phyloP scores from a whole-genome alignment of 2,797 vertebrate genomes.

The Otus scops region DNA sequence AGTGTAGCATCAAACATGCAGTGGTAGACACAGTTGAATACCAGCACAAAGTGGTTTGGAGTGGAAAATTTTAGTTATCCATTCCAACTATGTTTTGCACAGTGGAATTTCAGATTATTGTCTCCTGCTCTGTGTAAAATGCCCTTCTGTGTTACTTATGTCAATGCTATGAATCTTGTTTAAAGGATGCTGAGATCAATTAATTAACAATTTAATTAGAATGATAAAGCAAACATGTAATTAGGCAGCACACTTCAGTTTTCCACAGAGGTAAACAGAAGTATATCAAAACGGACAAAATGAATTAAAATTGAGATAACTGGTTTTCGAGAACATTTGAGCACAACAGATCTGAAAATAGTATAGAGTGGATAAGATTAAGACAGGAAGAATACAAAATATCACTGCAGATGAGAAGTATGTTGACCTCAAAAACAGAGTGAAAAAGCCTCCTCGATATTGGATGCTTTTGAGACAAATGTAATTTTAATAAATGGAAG shows the following conservation, averaged over 20 bases:
- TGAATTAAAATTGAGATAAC: not conserved
- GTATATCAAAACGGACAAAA: not conserved
- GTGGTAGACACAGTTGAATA: not conserved
- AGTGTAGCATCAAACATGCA: not conserved
- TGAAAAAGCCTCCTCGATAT: rapidly evolving
- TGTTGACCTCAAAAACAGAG: not conserved
- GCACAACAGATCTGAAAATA: not conserved
- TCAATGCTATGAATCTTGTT: not conserved
- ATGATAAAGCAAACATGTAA: conserved; percentile 1
- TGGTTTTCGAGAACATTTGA: not conserved
- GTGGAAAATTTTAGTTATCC: not conserved
- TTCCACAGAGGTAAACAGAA: not conserved
- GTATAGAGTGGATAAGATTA: not conserved
- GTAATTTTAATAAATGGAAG: not conserved
- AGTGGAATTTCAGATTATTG: not conserved
- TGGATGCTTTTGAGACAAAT: not conserved
- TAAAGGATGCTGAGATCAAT: not conserved
- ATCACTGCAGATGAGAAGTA: not conserved
- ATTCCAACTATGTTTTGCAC: not conserved
- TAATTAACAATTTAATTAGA: conserved; percentile 18
- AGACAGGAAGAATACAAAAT: not conserved
- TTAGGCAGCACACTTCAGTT: not conserved
- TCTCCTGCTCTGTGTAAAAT: not conserved
- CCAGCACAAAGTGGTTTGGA: not conserved
- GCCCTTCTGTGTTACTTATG: not conserved